Evolutionary conservation across 2,888 invertebrate species (phyloP).

Genomic region (Cosmopolites sordidus): DNA sequence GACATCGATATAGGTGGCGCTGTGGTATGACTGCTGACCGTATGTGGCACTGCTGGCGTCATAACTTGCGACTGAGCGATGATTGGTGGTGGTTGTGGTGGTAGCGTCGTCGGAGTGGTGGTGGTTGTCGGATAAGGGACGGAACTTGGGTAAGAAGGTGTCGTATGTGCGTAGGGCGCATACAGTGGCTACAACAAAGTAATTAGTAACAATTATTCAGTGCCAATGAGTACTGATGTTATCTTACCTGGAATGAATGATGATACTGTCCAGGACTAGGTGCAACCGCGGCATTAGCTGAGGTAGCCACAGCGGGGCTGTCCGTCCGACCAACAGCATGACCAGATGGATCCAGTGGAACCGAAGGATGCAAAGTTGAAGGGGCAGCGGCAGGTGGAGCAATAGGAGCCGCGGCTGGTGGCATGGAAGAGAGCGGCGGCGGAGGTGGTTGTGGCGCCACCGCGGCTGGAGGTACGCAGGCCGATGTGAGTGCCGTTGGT

Average conservation of each 20-base stretch:
- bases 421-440: slow-evolving; percentile 36
- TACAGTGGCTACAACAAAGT: slow-evolving; percentile 62
- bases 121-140: slow-evolving; percentile 23
- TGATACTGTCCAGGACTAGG: slow-evolving; percentile 53
- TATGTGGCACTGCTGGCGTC: not conserved
- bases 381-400: slow-evolving; percentile 56
- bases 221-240: not conserved
- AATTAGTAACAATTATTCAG: not conserved
- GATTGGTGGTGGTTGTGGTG: slow-evolving; percentile 18
- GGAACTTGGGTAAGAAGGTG: slow-evolving; percentile 44
- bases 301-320: slow-evolving; percentile 55
- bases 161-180: slow-evolving; percentile 71
- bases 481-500: slow-evolving; percentile 22
- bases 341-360: slow-evolving; percentile 34
- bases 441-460: slow-evolving; percentile 26
- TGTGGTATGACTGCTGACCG: not conserved
- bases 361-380: slow-evolving; percentile 43
- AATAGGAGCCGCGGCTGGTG: slow-evolving; percentile 47
- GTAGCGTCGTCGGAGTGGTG: slow-evolving; percentile 20
- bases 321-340: slow-evolving; percentile 46
- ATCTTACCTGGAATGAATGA: slow-evolving; percentile 34
- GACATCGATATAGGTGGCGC: not conserved
- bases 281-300: slow-evolving; percentile 48
- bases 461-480: slow-evolving; percentile 14
- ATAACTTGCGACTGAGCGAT: slow-evolving; percentile 12